Evolutionary conservation across 2,797 vertebrate species (phyloP), one percentile per base, ranked within the genome.

Genomic region (Numenius phaeopus): DNA sequence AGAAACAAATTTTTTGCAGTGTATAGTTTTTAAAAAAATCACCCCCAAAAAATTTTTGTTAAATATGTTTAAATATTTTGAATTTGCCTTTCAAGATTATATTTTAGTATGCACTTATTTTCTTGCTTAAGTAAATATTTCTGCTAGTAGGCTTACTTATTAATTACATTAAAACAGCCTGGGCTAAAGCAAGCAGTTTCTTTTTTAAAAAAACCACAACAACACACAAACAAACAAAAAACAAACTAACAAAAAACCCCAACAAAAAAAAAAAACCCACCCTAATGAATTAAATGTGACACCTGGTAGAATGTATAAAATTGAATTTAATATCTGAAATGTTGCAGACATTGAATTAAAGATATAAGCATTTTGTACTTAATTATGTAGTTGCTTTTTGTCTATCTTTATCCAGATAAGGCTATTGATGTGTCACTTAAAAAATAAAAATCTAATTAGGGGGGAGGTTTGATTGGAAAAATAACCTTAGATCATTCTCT

Each of bases 41-140:
- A 13, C 5, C 14, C 20, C 5, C 1, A 0, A 15, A 37, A 76
- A 77, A 14, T 1, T 2, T 49, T 59, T 84, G 32, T 65, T 29
- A 59, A 59, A 54, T 72, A 18, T n/a, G 3, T 42, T 58, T 62
- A 87, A 34, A 55, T 78, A 34, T 22, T 2, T 15, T 54, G 40
- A 91, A 34, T 62, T 89, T 55, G 5, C 5, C 22, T 93, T 76
- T 89, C 21, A 47, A 14, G 17, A 42, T 37, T 50, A 30, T 50
- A 37, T 66, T 93, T 79, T 49, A 47, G 3, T 40, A 61, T 61
- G 52, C 5, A n/a, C 13, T 69, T 73, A 40, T 18, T 34, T 88
- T 85, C 14, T 69, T 57, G 16, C 49, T 69, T 37, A 37, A 71
- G 4, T 52, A 72, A 80, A 24, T 83, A 65, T 70, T 95, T 86